These are phyloP conservation scores for Bradynema listronoti DNA, from an alignment of 1,140 invertebrate species.

Conservation along the genomic window DNA sequence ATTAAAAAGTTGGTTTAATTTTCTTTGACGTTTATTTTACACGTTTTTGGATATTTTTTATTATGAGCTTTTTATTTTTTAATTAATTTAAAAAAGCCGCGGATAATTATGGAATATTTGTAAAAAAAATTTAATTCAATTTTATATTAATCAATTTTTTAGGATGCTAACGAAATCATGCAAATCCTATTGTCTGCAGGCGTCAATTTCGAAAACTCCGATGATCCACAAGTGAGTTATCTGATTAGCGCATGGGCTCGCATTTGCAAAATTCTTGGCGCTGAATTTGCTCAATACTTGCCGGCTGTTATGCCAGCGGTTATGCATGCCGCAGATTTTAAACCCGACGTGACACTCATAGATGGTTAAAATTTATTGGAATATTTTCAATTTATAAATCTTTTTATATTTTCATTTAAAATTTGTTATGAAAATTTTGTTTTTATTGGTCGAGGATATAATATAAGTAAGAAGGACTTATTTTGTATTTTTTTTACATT, in stretches of 20 bases:
- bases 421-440: no score
- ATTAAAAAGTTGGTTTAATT: no score
- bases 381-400: background rate
- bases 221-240: slow-evolving; percentile 74
- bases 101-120: no score
- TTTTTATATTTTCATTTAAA: background rate
- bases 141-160: no score
- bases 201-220: slow-evolving; percentile 64
- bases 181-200: slow-evolving; percentile 84
- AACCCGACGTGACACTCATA: slow-evolving; percentile 89
- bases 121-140: no score
- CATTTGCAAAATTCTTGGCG: slow-evolving; percentile 91
- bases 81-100: no score
- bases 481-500: background rate
- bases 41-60: no score
- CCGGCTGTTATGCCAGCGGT: slow-evolving; percentile 95
- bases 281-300: slow-evolving; percentile 90
- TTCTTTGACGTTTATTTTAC: no score
- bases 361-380: slow-evolving; percentile 68
- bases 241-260: slow-evolving; percentile 97
- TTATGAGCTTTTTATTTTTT: no score
- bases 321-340: slow-evolving; percentile 84
- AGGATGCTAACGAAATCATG: slow-evolving; percentile 94
- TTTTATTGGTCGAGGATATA: no score
- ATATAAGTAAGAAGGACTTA: background rate